Evolutionary conservation across 1,140 invertebrate genomes (phyloP).

Genomic region (Pygmarrhopalites habei): DNA sequence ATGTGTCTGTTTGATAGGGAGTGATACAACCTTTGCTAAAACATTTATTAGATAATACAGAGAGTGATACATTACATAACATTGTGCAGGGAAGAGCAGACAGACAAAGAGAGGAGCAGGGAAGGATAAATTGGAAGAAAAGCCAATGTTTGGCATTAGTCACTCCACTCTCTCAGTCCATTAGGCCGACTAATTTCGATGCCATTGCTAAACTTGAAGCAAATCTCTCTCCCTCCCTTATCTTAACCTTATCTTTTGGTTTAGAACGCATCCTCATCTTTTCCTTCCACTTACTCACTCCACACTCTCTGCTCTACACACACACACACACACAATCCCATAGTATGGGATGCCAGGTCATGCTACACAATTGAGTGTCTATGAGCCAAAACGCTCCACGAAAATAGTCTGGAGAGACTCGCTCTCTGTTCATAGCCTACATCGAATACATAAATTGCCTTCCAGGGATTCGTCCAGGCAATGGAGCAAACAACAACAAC

Average conservation of each 20-base stretch:
- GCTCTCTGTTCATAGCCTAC: neutral
- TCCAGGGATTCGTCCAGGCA: neutral
- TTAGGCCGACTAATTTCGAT: conserved; percentile 37
- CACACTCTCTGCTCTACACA: neutral
- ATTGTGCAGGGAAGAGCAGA: too few species aligned
- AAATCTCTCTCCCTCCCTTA: conserved; percentile 37
- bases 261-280: neutral
- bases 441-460: neutral
- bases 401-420: neutral
- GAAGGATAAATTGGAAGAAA: too few species aligned
- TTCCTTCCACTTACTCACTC: neutral
- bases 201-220: conserved; percentile 28
- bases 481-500: neutral
- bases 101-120: too few species aligned
- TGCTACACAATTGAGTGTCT: neutral
- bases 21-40: too few species aligned
- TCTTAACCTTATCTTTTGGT: conserved; percentile 22
- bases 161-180: conserved; percentile 31
- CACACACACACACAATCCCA: conserved; percentile 1
- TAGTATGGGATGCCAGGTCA: neutral
- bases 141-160: conserved; percentile 28
- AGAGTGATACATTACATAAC: too few species aligned
- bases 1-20: too few species aligned
- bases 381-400: neutral
- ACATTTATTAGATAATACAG: too few species aligned